phyloP scores from a whole-genome alignment of 2,797 vertebrate genomes.

The Falco naumanni region DNA sequence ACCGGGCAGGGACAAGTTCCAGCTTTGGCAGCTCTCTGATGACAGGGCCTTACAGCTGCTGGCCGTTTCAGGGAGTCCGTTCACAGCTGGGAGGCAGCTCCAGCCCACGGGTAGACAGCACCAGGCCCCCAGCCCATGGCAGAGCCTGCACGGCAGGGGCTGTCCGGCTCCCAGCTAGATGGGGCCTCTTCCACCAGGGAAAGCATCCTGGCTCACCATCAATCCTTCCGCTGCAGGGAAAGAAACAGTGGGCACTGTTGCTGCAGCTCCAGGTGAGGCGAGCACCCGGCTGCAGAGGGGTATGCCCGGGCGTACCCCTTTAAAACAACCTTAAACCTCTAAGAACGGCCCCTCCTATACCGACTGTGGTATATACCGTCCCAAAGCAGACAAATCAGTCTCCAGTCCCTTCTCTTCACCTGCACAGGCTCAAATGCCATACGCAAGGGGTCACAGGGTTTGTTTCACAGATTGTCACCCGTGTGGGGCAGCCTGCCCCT shows the following conservation, averaged over 20 bases:
- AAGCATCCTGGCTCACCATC: accelerated
- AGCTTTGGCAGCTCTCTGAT: background rate
- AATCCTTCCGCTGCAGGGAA: background rate
- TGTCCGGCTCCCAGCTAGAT: background rate
- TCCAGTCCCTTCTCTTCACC: too few relatives aligned
- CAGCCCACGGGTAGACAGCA: background rate
- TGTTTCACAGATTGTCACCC: too few relatives aligned
- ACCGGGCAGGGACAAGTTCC: background rate
- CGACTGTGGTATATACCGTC: too few relatives aligned
- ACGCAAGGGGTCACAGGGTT: too few relatives aligned
- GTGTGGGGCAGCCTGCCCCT: background rate
- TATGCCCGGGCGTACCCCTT: background rate
- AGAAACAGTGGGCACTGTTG: accelerated
- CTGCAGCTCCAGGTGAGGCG: accelerated
- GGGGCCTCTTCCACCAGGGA: background rate
- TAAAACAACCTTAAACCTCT: too few relatives aligned
- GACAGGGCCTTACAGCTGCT: background rate
- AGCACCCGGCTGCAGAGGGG: background rate
- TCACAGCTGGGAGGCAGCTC: background rate
- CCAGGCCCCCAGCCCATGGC: background rate
- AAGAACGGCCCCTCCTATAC: too few relatives aligned
- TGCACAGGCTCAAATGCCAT: too few relatives aligned
- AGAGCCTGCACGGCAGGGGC: accelerated
- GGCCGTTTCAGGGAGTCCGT: accelerated
- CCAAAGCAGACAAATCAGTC: too few relatives aligned